Conservation (phyloP, 1,140 invertebrate species). For the Drosophila equinoxialis region DNA sequence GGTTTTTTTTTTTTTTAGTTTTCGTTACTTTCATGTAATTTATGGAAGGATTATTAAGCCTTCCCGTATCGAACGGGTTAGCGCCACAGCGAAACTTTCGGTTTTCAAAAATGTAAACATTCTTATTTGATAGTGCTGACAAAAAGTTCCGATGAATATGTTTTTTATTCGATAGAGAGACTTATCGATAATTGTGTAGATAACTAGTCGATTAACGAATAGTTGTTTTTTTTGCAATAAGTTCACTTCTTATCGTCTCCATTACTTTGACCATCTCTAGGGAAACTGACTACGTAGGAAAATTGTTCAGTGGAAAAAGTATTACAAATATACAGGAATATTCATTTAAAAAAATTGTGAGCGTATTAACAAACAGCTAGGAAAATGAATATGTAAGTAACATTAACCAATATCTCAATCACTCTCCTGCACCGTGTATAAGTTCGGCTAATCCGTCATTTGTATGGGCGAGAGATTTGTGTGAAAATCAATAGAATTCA, state of each 20-base stretch:
- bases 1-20: no score
- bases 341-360: conserved; percentile 1
- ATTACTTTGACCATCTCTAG: conserved; percentile 11
- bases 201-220: no score
- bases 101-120: no score
- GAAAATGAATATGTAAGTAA: conserved; percentile 5
- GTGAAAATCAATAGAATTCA: conserved; percentile 76
- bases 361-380: background rate
- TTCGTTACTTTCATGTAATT: no score
- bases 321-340: conserved; percentile 4
- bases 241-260: background rate
- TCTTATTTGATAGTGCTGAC: no score
- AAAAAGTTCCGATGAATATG: no score
- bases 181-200: no score
- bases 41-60: no score
- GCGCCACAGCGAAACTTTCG: no score
- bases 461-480: background rate
- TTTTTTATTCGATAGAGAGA: no score
- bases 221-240: background rate
- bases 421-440: background rate
- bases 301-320: conserved; percentile 13
- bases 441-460: background rate
- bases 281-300: conserved; percentile 12
- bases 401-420: background rate
- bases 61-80: no score